Evolutionary conservation across 2,797 vertebrate species (phyloP), one percentile per base, ranked within the genome.

Genomic region (Gymnodraco acuticeps): DNA sequence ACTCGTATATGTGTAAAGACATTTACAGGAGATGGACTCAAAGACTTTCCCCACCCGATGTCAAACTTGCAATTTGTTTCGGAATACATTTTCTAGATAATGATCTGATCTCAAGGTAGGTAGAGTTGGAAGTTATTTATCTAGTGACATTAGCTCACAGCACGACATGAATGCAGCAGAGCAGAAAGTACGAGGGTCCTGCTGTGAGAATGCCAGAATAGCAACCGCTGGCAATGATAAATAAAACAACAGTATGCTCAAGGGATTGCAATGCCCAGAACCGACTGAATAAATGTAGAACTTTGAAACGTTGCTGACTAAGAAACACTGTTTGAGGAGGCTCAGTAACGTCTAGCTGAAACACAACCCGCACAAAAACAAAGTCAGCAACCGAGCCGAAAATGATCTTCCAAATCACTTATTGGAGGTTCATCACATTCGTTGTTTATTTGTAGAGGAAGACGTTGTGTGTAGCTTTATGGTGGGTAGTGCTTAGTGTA

Each of bases 141-240:
- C 11, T n/a, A 1, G 27, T 23, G 19, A 72, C 43, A 47, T 72
- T 47, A 48, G 16, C 60, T 72, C 70, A 27, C 60, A 64, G 60
- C 41, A 0, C 19, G 17, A 19, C 16, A 2, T 19, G 38, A 51
- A 14, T n/a, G 19, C 19, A 52, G 56, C 58, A 15, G 16, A 43
- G 33, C 56, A 20, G 38, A 5, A 54, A 47, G 54, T 27, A 13
- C 2, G 27, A 63, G 27, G 23, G 3, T 47, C 59, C 59, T 23
- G 69, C 51, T 54, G 50, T 6, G 59, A 71, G 10, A 12, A 11
- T 1, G 48, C 10, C 13, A 7, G 14, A 55, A 23, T 3, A 63
- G 23, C 42, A 63, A 46, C 23, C 9, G 17, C 23, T 13, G 38
- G 47, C 56, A 33, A 16, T 33, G 38, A 53, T 46, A 16, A 62